phyloP scores from a whole-genome alignment of 2,113 vertebrate species.

The Mixornis gularis region DNA sequence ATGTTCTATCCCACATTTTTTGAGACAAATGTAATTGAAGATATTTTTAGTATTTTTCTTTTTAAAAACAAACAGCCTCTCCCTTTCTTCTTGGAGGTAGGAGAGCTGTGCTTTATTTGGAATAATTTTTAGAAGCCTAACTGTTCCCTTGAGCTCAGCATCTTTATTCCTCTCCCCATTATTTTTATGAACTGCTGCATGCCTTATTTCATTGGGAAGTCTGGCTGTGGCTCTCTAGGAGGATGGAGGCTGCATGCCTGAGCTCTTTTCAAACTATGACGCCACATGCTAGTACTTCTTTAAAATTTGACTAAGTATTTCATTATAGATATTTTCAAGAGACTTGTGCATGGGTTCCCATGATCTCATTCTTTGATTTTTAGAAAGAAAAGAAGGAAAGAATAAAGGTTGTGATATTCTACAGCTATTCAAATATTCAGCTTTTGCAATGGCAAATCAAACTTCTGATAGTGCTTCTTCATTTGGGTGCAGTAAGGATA shows the following conservation, averaged over 20 bases:
- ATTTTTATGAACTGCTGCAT: background rate
- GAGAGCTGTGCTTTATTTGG: background rate
- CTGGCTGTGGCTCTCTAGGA: background rate
- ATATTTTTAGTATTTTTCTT: background rate
- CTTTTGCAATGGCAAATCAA: background rate
- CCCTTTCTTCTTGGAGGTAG: background rate
- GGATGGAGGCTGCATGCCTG: background rate
- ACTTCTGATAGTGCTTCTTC: background rate
- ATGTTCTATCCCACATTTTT: background rate
- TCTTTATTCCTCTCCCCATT: background rate
- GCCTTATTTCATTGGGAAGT: background rate
- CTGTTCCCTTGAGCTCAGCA: background rate
- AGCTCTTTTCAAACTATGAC: background rate
- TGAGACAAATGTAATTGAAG: background rate
- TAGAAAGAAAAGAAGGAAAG: background rate
- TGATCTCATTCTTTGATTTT: background rate
- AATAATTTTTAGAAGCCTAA: background rate
- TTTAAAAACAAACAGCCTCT: background rate
- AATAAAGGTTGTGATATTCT: background rate
- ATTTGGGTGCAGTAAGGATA: background rate
- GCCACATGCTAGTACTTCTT: background rate
- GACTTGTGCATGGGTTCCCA: background rate
- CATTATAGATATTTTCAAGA: background rate
- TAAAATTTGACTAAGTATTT: background rate
- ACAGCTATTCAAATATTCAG: background rate